Evolutionary conservation across 2,797 vertebrate species (phyloP).

Genomic region (Scolopax rusticola): DNA sequence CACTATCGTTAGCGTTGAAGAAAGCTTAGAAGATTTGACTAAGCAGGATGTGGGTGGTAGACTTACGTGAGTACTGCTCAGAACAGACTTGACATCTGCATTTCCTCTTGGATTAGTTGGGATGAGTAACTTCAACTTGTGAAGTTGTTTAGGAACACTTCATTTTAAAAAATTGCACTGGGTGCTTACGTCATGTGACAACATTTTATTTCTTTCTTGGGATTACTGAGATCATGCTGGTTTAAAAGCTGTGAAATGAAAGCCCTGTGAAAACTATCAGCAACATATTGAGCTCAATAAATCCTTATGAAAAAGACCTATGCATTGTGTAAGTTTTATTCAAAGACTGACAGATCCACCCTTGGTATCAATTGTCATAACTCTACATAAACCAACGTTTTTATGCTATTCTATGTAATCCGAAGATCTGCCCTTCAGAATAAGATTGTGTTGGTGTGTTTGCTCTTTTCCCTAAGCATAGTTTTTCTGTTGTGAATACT

Average conservation of each 20-base stretch:
- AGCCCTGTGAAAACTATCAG: background rate
- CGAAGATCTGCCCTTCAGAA: background rate
- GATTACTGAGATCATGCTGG: background rate
- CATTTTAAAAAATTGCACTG: background rate
- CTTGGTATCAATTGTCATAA: background rate
- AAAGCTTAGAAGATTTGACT: slow-evolving; percentile 38
- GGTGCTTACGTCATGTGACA: background rate
- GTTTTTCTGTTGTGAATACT: background rate
- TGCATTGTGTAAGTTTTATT: background rate
- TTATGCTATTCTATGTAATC: background rate
- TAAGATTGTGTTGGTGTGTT: background rate
- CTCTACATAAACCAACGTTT: background rate
- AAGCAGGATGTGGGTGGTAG: background rate
- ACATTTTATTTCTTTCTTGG: background rate
- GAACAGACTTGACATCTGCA: background rate
- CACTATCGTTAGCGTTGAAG: background rate
- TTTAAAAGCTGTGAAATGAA: slow-evolving; percentile 1
- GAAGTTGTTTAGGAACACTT: background rate
- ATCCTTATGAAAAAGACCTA: background rate
- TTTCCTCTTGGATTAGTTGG: slow-evolving; percentile 12
- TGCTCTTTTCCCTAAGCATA: background rate
- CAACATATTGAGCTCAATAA: background rate
- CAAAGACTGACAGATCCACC: background rate
- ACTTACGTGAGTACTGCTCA: background rate
- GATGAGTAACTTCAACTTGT: background rate